Evolutionary conservation across 1,140 invertebrate species (phyloP).

Genomic region (Pseudomyrmex dendroicus): DNA sequence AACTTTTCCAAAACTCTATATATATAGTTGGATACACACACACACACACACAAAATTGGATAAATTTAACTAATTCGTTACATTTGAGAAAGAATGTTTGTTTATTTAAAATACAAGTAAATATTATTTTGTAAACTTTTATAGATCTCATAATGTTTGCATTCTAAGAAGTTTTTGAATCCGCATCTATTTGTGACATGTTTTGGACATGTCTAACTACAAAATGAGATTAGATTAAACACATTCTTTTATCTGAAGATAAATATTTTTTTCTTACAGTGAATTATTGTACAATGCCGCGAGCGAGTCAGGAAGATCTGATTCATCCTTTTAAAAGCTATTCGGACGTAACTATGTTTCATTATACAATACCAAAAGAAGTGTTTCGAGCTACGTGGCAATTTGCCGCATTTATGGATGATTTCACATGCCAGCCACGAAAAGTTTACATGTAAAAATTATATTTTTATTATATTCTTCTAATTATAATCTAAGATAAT

Average conservation of each 20-base stretch:
- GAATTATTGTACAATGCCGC: conserved; percentile 75
- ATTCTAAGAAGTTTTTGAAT: no score
- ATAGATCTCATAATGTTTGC: no score
- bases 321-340: conserved; percentile 85
- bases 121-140: no score
- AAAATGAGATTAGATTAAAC: background rate
- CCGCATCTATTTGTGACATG: no score
- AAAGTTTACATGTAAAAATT: conserved; percentile 84
- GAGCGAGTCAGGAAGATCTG: conserved; percentile 85
- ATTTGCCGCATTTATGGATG: conserved; percentile 86
- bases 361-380: conserved; percentile 85
- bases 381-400: conserved; percentile 86
- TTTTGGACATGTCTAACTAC: no score
- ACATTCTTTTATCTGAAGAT: background rate
- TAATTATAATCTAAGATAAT: background rate
- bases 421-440: conserved; percentile 81
- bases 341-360: conserved; percentile 85
- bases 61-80: no score
- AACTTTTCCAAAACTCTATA: no score
- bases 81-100: no score
- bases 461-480: conserved; percentile 11
- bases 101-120: no score
- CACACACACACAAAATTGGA: no score
- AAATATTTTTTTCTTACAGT: conserved; percentile 25
- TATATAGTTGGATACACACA: no score